These are phyloP conservation scores for Pelmatolapia mariae DNA, from an alignment of 2,113 vertebrate genomes.

Conservation along the genomic window DNA sequence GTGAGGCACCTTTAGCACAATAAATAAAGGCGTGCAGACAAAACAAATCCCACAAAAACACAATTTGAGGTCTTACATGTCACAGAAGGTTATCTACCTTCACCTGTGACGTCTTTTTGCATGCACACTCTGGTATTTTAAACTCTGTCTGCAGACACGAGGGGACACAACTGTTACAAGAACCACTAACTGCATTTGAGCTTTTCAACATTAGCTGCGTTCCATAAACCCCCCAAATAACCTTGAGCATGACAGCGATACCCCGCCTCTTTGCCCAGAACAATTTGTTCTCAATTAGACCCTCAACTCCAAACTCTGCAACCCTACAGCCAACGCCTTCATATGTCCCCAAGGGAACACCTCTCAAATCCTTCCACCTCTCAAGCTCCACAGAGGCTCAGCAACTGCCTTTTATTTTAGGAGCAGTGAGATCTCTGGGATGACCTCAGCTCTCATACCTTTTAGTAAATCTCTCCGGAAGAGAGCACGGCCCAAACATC, in stretches of 20 bases:
- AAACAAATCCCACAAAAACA: not conserved
- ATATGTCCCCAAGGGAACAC: not conserved
- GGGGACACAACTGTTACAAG: not conserved
- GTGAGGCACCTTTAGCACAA: not conserved
- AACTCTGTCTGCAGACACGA: not conserved
- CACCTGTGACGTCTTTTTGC: not conserved
- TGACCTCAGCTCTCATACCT: not conserved
- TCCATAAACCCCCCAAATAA: not conserved
- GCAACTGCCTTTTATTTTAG: slow-evolving; percentile 12
- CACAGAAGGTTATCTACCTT: not conserved
- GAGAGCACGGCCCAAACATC: not conserved
- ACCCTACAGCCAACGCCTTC: not conserved
- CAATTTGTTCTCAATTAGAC: not conserved
- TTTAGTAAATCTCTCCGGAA: slow-evolving; percentile 12
- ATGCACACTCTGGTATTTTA: not conserved
- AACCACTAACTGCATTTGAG: not conserved
- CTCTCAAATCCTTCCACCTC: not conserved
- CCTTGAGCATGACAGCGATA: not conserved
- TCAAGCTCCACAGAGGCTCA: not conserved
- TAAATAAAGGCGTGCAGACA: not conserved
- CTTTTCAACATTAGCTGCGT: not conserved
- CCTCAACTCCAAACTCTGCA: not conserved
- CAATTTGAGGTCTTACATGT: not conserved
- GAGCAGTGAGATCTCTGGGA: not conserved
- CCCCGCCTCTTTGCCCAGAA: not conserved